A percentile compares a stretch with the other conserved stretches of the same genome.
phyloP scores from a whole-genome alignment of 2,113 vertebrate genomes.

The Megaleporinus macrocephalus region DNA sequence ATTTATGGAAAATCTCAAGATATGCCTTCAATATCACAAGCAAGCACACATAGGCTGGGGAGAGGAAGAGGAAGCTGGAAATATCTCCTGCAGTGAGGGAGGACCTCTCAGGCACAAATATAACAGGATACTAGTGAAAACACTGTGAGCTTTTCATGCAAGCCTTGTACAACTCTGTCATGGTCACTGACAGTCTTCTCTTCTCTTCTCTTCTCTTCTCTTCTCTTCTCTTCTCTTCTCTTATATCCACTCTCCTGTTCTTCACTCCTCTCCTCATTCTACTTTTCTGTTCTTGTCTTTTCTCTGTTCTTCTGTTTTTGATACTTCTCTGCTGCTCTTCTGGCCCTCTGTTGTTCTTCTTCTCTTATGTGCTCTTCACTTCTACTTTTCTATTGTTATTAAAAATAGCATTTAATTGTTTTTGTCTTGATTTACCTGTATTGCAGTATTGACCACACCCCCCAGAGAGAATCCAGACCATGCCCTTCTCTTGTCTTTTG shows the following conservation, averaged over 20 bases:
- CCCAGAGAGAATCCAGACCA: neutral
- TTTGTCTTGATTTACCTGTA: too few relatives aligned
- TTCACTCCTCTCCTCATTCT: neutral
- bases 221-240: slow-evolving; percentile 7
- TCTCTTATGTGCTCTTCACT: neutral
- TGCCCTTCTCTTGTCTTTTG: slow-evolving; percentile 11
- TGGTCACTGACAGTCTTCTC: slow-evolving; percentile 50
- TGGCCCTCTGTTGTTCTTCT: neutral
- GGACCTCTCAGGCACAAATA: neutral
- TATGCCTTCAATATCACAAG: slow-evolving; percentile 7
- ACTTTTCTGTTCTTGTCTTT: neutral
- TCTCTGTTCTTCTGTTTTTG: neutral
- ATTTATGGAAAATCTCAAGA: slow-evolving; percentile 36
- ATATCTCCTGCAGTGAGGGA: neutral
- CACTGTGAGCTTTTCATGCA: slow-evolving; percentile 48
- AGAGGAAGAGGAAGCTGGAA: slow-evolving; percentile 8
- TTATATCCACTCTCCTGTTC: neutral
- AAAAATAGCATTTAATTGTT: too few relatives aligned
- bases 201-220: neutral
- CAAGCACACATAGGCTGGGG: slow-evolving; percentile 12
- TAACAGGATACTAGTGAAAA: slow-evolving; percentile 14
- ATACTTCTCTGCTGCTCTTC: neutral
- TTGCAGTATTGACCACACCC: neutral
- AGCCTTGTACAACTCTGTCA: slow-evolving; percentile 49
- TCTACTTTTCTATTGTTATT: neutral